These are phyloP conservation scores for Ypsolopha scabrella DNA, from an alignment of 2,888 invertebrate species.

Conservation along the genomic window DNA sequence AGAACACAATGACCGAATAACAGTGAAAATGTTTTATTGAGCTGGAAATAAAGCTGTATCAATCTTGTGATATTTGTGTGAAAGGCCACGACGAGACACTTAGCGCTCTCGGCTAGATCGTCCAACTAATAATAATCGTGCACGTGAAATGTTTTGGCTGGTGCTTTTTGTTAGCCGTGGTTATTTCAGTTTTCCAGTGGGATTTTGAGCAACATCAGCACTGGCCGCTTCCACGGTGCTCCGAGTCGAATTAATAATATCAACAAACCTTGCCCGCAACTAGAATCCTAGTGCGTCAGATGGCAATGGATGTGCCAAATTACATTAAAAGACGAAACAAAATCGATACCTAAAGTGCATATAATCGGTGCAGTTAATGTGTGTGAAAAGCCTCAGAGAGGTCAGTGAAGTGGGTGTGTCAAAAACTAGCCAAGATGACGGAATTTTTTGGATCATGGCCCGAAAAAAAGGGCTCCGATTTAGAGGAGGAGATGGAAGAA, in stretches of 20 bases:
- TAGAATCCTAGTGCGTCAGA: slow-evolving; percentile 16
- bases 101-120: slow-evolving; percentile 66
- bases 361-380: slow-evolving; percentile 47
- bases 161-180: slow-evolving; percentile 68
- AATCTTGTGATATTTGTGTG: slow-evolving; percentile 40
- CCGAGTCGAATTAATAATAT: slow-evolving; percentile 14
- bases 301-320: slow-evolving; percentile 25
- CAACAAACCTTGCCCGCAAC: slow-evolving; percentile 10
- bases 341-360: slow-evolving; percentile 13
- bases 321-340: slow-evolving; percentile 22
- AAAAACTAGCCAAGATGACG: slow-evolving; percentile 41
- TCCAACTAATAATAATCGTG: slow-evolving; percentile 68
- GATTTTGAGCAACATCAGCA: slow-evolving; percentile 64
- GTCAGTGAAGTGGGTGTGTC: slow-evolving; percentile 43
- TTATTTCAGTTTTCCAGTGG: slow-evolving; percentile 71
- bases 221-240: slow-evolving; percentile 56
- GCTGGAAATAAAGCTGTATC: slow-evolving; percentile 31
- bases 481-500: slow-evolving; percentile 36
- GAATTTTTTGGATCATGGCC: slow-evolving; percentile 63
- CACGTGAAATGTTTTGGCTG: slow-evolving; percentile 70
- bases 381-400: slow-evolving; percentile 34
- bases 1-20: background rate
- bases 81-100: slow-evolving; percentile 50
- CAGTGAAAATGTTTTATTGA: slow-evolving; percentile 17
- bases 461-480: slow-evolving; percentile 24